phyloP scores from a whole-genome alignment of 2,888 invertebrate genomes.

The Drosophila pegasa region DNA sequence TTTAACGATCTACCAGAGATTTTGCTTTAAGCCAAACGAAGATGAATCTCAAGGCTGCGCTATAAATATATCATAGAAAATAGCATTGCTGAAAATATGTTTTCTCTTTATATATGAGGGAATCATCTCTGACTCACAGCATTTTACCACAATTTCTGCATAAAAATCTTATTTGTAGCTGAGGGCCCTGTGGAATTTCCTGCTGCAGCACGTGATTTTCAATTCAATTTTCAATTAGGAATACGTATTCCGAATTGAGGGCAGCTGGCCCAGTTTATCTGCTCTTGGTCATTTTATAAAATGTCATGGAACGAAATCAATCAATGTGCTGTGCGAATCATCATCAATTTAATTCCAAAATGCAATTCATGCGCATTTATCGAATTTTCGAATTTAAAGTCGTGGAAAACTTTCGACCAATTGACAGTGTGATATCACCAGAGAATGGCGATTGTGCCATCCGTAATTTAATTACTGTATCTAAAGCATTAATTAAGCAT shows the following conservation, averaged over 20 bases:
- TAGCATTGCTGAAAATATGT: not conserved
- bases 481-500: not conserved
- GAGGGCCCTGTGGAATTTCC: not conserved
- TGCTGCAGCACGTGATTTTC: slow-evolving; percentile 21
- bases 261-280: slow-evolving; percentile 41
- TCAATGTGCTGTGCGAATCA: slow-evolving; percentile 54
- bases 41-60: not conserved
- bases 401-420: slow-evolving; percentile 19
- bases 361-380: slow-evolving; percentile 75
- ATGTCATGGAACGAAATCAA: slow-evolving; percentile 75
- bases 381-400: slow-evolving; percentile 53
- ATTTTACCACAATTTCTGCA: not conserved
- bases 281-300: slow-evolving; percentile 63
- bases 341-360: slow-evolving; percentile 76
- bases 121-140: not conserved
- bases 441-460: slow-evolving; percentile 7
- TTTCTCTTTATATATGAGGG: not conserved
- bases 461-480: slow-evolving; percentile 5
- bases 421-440: slow-evolving; percentile 4
- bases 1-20: not conserved
- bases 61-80: too few species aligned
- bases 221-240: slow-evolving; percentile 75
- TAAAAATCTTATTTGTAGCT: not conserved
- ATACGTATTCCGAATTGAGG: slow-evolving; percentile 41
- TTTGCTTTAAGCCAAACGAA: not conserved